Conservation (phyloP, 2,113 vertebrate species). For the Hyperopisus bebe region DNA sequence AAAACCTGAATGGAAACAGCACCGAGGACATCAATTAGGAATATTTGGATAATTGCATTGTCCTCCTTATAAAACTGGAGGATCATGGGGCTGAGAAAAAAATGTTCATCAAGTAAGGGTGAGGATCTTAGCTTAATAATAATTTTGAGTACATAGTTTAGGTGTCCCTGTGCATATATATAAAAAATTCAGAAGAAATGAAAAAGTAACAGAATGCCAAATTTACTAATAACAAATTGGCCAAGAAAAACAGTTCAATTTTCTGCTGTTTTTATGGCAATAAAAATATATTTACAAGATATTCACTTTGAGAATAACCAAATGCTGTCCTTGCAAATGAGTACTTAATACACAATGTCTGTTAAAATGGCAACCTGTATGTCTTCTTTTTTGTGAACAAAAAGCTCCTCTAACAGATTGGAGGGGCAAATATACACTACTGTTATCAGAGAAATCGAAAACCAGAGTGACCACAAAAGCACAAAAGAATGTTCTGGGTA, state of each 20-base stretch:
- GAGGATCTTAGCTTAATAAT: neutral
- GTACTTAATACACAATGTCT: neutral
- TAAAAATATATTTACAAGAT: neutral
- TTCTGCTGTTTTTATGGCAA: neutral
- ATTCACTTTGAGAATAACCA: neutral
- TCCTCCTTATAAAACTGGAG: neutral
- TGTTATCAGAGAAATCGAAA: neutral
- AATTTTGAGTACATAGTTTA: neutral
- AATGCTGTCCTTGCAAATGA: neutral
- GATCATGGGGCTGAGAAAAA: neutral
- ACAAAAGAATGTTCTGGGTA: neutral
- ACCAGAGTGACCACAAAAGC: neutral
- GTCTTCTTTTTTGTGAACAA: no score
- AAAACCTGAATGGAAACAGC: neutral
- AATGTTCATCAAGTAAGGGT: neutral
- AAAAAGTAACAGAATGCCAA: neutral
- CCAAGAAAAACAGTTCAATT: neutral
- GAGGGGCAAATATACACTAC: neutral
- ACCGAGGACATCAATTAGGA: neutral
- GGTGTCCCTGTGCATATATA: neutral
- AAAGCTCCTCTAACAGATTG: neutral
- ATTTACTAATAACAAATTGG: neutral
- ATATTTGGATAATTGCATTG: neutral
- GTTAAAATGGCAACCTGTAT: neutral
- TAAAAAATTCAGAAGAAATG: neutral